Conservation (phyloP, 2,888 invertebrate genomes). For the Orthonychiurus folsomi region DNA sequence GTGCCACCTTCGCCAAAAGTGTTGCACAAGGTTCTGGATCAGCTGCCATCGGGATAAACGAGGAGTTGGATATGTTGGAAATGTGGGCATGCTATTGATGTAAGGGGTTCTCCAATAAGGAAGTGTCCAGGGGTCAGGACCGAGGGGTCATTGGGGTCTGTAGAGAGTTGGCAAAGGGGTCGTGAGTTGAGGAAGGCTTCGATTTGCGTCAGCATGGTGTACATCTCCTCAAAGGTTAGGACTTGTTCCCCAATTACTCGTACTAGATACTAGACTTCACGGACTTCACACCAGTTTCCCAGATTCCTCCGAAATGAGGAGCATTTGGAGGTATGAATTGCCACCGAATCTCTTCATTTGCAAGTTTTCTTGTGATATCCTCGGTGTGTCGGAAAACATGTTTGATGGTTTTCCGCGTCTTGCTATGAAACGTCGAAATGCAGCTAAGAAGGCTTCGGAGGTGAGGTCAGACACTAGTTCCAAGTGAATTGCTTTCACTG, state of each 20-base stretch:
- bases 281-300: constrained; percentile 20
- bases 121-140: constrained; percentile 36
- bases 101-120: constrained; percentile 16
- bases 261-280: constrained; percentile 20
- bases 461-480: no score
- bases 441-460: no score
- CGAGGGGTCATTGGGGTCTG: constrained; percentile 33
- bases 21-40: constrained; percentile 7
- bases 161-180: constrained; percentile 35
- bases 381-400: no score
- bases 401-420: no score
- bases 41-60: constrained; percentile 11
- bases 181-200: constrained; percentile 38
- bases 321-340: constrained; percentile 21
- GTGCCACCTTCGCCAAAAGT: constrained; percentile 17
- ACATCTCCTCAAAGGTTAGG: constrained; percentile 28
- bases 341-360: constrained; percentile 15
- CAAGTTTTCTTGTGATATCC: no score
- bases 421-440: no score
- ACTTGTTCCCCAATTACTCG: constrained; percentile 15
- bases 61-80: no score
- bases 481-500: no score
- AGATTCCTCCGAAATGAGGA: constrained; percentile 22
- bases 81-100: constrained; percentile 3
- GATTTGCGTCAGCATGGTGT: constrained; percentile 24